Conservation (phyloP, 2,113 vertebrate genomes). For the Neofelis nebulosa region DNA sequence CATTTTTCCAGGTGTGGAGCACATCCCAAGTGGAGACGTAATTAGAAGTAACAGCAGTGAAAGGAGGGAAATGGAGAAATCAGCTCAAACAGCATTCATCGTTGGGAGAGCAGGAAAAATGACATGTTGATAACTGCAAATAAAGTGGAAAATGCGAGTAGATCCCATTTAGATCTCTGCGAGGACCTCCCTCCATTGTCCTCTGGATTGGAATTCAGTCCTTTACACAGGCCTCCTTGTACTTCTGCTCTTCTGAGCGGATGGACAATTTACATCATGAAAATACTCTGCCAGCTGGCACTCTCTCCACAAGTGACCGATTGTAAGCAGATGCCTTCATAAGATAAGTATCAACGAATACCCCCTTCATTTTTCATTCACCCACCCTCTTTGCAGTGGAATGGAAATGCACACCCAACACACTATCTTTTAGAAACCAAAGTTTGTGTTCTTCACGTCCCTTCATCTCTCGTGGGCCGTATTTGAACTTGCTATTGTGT, state of each 20-base stretch:
- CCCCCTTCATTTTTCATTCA: neutral
- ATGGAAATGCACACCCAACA: neutral
- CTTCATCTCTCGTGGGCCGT: neutral
- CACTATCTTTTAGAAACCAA: neutral
- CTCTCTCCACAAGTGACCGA: slow-evolving; percentile 68
- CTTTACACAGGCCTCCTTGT: slow-evolving; percentile 84
- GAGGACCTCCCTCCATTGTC: slow-evolving; percentile 70
- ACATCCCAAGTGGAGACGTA: neutral
- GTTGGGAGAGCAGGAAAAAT: slow-evolving; percentile 3
- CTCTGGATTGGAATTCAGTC: slow-evolving; percentile 71
- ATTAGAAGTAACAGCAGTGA: neutral
- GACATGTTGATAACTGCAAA: slow-evolving; percentile 50
- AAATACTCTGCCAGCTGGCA: slow-evolving; percentile 79
- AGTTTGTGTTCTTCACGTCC: neutral
- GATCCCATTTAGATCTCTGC: slow-evolving; percentile 63
- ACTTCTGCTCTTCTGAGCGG: slow-evolving; percentile 71
- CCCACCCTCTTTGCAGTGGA: neutral
- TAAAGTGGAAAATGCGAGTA: slow-evolving; percentile 63
- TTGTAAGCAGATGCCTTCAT: slow-evolving; percentile 84
- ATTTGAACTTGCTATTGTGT: neutral
- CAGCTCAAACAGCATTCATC: neutral
- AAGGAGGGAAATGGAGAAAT: neutral
- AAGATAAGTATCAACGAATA: slow-evolving; percentile 75
- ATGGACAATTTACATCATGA: slow-evolving; percentile 84
- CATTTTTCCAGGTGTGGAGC: neutral